Conservation (phyloP, 2,888 invertebrate genomes). For the Mythimna vitellina region DNA sequence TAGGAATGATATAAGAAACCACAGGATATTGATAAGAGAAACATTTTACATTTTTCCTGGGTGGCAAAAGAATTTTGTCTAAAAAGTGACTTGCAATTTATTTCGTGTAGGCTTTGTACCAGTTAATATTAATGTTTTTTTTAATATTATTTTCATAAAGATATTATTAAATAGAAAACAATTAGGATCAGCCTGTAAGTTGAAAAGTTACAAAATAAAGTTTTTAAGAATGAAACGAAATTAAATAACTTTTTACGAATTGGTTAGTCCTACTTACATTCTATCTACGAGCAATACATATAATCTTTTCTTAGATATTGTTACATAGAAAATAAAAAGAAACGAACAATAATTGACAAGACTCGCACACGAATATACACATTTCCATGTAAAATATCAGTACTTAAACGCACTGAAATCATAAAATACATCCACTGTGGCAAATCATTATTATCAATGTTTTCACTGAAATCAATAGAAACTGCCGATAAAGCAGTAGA, state of each 20-base stretch:
- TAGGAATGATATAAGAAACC: background rate
- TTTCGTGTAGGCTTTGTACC: background rate
- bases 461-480: slow-evolving; percentile 52
- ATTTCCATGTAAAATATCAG: slow-evolving; percentile 59
- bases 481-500: slow-evolving; percentile 35
- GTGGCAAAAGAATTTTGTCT: slow-evolving; percentile 1
- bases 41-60: slow-evolving; percentile 1
- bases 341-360: slow-evolving; percentile 72
- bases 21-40: slow-evolving; percentile 13
- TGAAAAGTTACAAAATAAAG: slow-evolving; percentile 22
- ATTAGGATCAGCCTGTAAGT: background rate
- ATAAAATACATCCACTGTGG: slow-evolving; percentile 58
- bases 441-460: slow-evolving; percentile 54
- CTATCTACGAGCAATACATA: slow-evolving; percentile 63
- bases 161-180: slow-evolving; percentile 12
- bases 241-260: slow-evolving; percentile 49
- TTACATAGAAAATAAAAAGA: slow-evolving; percentile 62
- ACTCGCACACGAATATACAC: slow-evolving; percentile 64
- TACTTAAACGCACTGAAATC: slow-evolving; percentile 72
- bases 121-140: slow-evolving; percentile 4
- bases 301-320: slow-evolving; percentile 54
- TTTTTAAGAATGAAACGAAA: slow-evolving; percentile 31
- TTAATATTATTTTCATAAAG: slow-evolving; percentile 3
- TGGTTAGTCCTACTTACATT: slow-evolving; percentile 67
- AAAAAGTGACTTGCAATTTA: slow-evolving; percentile 9